Conservation (phyloP, 2,888 invertebrate genomes). For the Ormyrus thymus region DNA sequence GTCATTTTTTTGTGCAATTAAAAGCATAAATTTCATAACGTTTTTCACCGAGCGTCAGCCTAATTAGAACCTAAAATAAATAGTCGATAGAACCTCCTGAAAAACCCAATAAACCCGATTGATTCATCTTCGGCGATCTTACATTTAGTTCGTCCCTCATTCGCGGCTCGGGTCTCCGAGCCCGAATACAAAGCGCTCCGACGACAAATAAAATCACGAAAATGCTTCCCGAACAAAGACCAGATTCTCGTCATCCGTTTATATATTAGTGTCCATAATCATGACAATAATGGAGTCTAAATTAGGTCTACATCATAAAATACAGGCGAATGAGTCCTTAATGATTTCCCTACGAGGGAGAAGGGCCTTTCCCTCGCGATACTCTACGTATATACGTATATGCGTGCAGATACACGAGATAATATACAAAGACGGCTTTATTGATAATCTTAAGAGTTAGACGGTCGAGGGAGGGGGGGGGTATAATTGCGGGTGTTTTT, state of each 20-base stretch:
- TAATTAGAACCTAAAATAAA: background rate
- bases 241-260: slow-evolving; percentile 38
- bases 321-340: background rate
- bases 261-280: background rate
- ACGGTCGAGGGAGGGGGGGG: background rate
- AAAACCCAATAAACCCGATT: no score
- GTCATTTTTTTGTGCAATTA: no score
- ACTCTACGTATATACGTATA: background rate
- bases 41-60: no score
- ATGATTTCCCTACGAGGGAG: slow-evolving; percentile 1
- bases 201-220: slow-evolving; percentile 36
- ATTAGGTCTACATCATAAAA: slow-evolving; percentile 16
- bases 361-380: slow-evolving; percentile 3
- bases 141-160: background rate
- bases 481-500: background rate
- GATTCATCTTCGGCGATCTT: slow-evolving; percentile 26
- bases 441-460: no score
- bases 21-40: no score
- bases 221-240: background rate
- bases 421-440: slow-evolving; percentile 36
- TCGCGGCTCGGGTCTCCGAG: background rate
- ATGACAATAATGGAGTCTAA: background rate
- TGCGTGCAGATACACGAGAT: background rate
- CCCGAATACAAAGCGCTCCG: background rate
- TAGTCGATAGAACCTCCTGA: slow-evolving; percentile 8